phyloP scores from a whole-genome alignment of 2,888 invertebrate species.

The Pyralis farinalis region DNA sequence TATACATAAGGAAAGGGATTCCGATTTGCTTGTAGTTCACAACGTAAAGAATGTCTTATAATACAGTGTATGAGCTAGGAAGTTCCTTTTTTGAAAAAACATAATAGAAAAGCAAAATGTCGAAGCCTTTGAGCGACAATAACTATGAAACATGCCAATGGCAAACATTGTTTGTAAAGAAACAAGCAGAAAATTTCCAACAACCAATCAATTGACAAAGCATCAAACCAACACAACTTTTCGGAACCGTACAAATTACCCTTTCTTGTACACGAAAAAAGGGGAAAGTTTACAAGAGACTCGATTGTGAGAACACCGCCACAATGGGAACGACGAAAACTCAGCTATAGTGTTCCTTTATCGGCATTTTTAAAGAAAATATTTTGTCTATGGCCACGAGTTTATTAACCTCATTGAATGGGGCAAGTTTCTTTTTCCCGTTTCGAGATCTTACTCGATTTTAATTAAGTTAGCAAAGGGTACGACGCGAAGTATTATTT shows the following conservation, averaged over 20 bases:
- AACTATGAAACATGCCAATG: too few species aligned
- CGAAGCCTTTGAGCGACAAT: too few species aligned
- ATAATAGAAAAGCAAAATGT: too few species aligned
- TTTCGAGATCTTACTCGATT: conserved; percentile 42
- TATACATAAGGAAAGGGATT: too few species aligned
- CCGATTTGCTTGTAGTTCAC: too few species aligned
- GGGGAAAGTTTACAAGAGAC: conserved; percentile 8
- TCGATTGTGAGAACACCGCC: conserved; percentile 6
- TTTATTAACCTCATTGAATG: conserved; percentile 32
- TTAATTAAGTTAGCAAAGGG: conserved; percentile 73
- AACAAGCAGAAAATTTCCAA: not conserved
- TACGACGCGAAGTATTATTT: conserved; percentile 54
- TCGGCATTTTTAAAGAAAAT: conserved; percentile 5
- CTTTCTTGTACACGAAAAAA: conserved; percentile 5
- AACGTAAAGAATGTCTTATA: too few species aligned
- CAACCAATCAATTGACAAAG: conserved; percentile 1
- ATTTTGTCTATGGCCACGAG: conserved; percentile 5
- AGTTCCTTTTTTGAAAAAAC: too few species aligned
- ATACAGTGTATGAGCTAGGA: too few species aligned
- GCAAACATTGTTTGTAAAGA: too few species aligned
- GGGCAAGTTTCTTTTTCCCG: conserved; percentile 28
- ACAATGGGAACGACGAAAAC: conserved; percentile 4
- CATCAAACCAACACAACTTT: conserved; percentile 9
- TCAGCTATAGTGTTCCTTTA: conserved; percentile 5
- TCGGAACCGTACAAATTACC: conserved; percentile 12